A percentile compares a stretch with the other conserved stretches of the same genome.
These are phyloP conservation scores for Anthoptus insignis DNA, from an alignment of 2,888 invertebrate genomes.

Conservation along the genomic window DNA sequence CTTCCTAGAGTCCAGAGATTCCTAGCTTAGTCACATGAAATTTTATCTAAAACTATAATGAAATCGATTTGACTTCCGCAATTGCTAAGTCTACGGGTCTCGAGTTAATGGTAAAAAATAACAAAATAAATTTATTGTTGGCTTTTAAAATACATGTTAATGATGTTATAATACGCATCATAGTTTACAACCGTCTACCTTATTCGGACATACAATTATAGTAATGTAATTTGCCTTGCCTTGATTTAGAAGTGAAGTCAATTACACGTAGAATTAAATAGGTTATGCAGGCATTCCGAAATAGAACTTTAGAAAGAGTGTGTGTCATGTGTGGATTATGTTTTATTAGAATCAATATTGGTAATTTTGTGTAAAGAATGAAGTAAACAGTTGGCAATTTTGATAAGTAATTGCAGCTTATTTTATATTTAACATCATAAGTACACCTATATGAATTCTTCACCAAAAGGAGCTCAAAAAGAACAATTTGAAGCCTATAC, in stretches of 20 bases:
- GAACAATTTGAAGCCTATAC: neutral
- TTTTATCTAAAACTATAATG: slow-evolving; percentile 3
- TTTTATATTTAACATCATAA: no score
- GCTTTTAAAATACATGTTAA: neutral
- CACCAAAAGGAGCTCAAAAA: no score
- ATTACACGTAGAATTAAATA: neutral
- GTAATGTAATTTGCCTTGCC: neutral
- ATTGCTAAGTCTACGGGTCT: neutral
- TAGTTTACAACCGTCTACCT: neutral
- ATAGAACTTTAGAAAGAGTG: neutral
- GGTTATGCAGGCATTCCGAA: neutral
- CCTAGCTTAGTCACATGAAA: slow-evolving; percentile 16
- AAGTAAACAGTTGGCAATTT: no score
- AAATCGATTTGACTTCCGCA: neutral
- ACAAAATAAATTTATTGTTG: neutral
- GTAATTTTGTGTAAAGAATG: no score
- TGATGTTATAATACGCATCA: neutral
- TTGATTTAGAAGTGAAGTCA: neutral
- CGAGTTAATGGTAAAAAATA: neutral
- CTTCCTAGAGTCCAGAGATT: slow-evolving; percentile 67
- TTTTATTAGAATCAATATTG: no score
- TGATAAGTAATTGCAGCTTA: no score
- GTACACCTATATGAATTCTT: no score
- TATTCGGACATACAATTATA: neutral
- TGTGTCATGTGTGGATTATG: neutral